These are phyloP conservation scores for Archips crataeganus DNA, from an alignment of 2,888 invertebrate species.

Conservation along the genomic window DNA sequence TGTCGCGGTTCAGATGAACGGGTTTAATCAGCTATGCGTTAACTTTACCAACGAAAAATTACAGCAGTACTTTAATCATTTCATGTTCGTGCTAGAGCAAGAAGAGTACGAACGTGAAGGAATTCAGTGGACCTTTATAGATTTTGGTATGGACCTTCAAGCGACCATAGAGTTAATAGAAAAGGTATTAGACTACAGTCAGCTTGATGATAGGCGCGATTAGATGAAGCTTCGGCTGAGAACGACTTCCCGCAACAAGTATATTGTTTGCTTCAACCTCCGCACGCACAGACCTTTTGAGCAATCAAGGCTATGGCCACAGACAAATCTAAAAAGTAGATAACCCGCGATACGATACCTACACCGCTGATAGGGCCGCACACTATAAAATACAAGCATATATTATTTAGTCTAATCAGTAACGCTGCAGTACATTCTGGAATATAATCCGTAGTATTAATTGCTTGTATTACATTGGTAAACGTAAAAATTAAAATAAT, in stretches of 20 bases:
- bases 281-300: conserved; percentile 24
- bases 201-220: conserved; percentile 64
- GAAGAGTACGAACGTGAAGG: conserved; percentile 97
- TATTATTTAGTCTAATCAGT: conserved; percentile 16
- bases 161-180: conserved; percentile 96
- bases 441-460: conserved; percentile 12
- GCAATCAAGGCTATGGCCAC: conserved; percentile 5
- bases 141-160: conserved; percentile 98
- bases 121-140: conserved; percentile 96
- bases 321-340: conserved; percentile 18
- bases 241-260: conserved; percentile 45
- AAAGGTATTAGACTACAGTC: conserved; percentile 88
- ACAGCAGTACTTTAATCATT: conserved; percentile 98
- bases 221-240: conserved; percentile 71
- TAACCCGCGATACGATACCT: conserved; percentile 8
- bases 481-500: background rate
- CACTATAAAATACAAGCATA: conserved; percentile 25
- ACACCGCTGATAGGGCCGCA: conserved; percentile 28
- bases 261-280: conserved; percentile 58
- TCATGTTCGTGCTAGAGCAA: conserved; percentile 98
- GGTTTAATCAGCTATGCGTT: conserved; percentile 98
- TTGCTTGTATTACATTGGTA: conserved; percentile 11
- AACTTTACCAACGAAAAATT: conserved; percentile 98
- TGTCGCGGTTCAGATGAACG: conserved; percentile 90
- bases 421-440: background rate